Evolutionary conservation across 2,797 vertebrate species (phyloP), one percentile per base, ranked within the genome.

Genomic region (Pangasius djambal): DNA sequence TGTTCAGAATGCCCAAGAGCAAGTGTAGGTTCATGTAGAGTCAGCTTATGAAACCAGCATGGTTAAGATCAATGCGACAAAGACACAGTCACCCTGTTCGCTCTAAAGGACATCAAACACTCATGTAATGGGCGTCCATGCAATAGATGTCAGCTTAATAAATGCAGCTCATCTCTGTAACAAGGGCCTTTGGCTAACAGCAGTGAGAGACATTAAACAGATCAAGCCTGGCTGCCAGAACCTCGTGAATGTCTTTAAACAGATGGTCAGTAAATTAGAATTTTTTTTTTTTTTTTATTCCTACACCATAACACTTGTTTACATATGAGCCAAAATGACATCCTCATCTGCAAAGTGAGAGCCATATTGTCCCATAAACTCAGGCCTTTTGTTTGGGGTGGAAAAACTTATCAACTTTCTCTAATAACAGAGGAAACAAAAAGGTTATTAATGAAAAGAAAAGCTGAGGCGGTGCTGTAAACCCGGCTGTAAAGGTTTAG

Each of bases 141-240:
- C 85, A 90, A 87, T 88, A 90, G 89, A 90, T 88, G 90, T 91
- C 90, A 75, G 82, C 61, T 88, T 91, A 87, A 88, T 89, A 87
- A 88, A 91, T 88, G 81, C 87, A 82, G 85, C 90, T 85, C 86
- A 86, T 85, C 85, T 84, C 86, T n/a, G 89, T 87, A 89, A 90
- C 83, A 81, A 87, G 82, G 88, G 90, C 81, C 87, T 57, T 81
- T 82, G 59, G 89, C 74, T 79, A 87, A 69, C 82, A 89, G 65
- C 44, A 88, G 59, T 86, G 86, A 59, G 75, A 87, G 88, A 92
- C 85, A 88, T 88, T 89, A 70, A 86, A 88, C 88, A 90, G 90
- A 89, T 87, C 86, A 75, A 48, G 86, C 69, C 67, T 16, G 67
- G 83, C 78, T 86, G 87, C 63, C 83, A 88, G 78, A 91, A 83